phyloP scores from a whole-genome alignment of 2,797 vertebrate genomes.

The Moxostoma hubbsi region DNA sequence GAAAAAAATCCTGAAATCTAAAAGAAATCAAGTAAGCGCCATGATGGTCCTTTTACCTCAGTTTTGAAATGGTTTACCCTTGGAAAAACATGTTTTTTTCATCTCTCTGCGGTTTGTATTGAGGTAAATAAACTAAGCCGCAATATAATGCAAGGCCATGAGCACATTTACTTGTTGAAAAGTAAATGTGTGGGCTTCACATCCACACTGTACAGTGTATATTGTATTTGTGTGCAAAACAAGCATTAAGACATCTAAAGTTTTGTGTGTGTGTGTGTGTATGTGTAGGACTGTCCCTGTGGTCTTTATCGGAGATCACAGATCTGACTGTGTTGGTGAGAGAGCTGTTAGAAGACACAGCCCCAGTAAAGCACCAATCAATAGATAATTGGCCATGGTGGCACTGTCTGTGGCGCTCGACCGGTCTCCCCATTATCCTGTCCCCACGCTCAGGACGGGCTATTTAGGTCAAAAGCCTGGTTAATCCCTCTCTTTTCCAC shows the following conservation, averaged over 20 bases:
- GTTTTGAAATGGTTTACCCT: neutral
- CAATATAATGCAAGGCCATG: constrained; percentile 8
- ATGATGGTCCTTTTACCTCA: neutral
- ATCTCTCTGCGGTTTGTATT: neutral
- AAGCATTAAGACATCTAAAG: neutral
- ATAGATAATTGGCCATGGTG: constrained; percentile 83
- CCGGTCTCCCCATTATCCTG: constrained; percentile 77
- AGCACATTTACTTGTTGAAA: neutral
- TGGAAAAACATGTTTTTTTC: neutral
- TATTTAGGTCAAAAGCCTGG: constrained; percentile 90
- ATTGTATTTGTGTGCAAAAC: constrained; percentile 2
- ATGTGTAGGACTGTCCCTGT: constrained; percentile 33
- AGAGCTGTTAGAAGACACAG: constrained; percentile 78
- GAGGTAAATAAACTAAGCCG: constrained; percentile 7
- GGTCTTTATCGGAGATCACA: constrained; percentile 76
- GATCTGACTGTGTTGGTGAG: constrained; percentile 77
- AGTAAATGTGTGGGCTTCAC: neutral
- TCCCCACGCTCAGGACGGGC: constrained; percentile 80
- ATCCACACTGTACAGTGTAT: constrained; percentile 2
- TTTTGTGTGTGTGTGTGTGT: neutral
- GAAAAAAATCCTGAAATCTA: neutral
- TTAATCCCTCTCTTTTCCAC: constrained; percentile 71
- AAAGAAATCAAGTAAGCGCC: neutral
- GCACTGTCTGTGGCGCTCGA: constrained; percentile 71
- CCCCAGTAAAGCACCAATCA: constrained; percentile 86